These are phyloP conservation scores for Syritta pipiens DNA, from an alignment of 2,888 invertebrate species.

Conservation along the genomic window DNA sequence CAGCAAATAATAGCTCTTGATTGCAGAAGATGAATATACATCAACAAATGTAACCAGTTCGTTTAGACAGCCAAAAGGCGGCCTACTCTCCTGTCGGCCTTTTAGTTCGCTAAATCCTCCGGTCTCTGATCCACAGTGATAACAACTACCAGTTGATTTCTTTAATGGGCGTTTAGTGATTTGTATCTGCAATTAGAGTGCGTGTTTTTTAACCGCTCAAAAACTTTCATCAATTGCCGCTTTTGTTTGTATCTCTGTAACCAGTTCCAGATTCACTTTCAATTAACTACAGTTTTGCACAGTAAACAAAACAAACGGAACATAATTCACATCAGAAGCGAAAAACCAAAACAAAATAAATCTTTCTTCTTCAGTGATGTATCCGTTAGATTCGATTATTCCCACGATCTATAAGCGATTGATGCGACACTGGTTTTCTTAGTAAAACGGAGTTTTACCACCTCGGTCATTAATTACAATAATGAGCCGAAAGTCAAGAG, in stretches of 20 bases:
- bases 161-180: no score
- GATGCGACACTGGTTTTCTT: no score
- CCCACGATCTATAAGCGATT: slow-evolving; percentile 34
- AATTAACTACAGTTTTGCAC: neutral
- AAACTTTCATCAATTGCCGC: neutral
- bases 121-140: no score
- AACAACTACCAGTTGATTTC: no score
- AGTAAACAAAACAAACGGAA: neutral
- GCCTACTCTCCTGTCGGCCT: neutral
- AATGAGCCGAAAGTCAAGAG: no score
- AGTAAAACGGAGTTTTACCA: slow-evolving; percentile 15
- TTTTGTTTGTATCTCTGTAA: neutral
- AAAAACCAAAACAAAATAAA: no score
- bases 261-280: slow-evolving; percentile 33
- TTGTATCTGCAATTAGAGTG: no score
- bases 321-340: slow-evolving; percentile 18
- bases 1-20: slow-evolving; percentile 42
- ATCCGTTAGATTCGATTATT: slow-evolving; percentile 25
- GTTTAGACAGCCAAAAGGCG: neutral
- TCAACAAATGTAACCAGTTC: slow-evolving; percentile 25
- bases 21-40: slow-evolving; percentile 18
- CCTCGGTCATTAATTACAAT: slow-evolving; percentile 16
- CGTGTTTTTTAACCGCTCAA: neutral
- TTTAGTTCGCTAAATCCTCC: neutral
- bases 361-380: slow-evolving; percentile 3